phyloP scores from a whole-genome alignment of 1,140 invertebrate genomes.

The Drosophila sproati region DNA sequence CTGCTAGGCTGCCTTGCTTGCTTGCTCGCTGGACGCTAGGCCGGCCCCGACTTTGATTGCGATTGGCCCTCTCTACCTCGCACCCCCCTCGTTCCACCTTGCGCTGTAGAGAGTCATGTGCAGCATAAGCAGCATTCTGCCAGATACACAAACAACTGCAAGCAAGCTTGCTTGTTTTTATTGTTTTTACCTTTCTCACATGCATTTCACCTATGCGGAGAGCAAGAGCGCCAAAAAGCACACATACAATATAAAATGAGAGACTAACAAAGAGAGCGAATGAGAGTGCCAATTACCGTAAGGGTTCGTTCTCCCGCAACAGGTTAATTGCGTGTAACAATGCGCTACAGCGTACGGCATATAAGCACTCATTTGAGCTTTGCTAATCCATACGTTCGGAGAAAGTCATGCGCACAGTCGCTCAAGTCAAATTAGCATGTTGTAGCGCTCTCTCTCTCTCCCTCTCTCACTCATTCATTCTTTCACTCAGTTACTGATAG shows the following conservation, averaged over 20 bases:
- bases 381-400: constrained; percentile 16
- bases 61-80: constrained; percentile 7
- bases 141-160: constrained; percentile 46
- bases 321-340: constrained; percentile 62
- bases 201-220: constrained; percentile 41
- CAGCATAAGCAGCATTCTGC: constrained; percentile 73
- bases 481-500: constrained; percentile 16
- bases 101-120: constrained; percentile 42
- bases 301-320: constrained; percentile 57
- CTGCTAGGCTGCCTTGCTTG: constrained; percentile 22
- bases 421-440: constrained; percentile 3
- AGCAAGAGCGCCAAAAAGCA: constrained; percentile 27
- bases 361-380: constrained; percentile 18
- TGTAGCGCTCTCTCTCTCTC: constrained; percentile 4
- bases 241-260: neutral
- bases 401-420: constrained; percentile 58
- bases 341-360: constrained; percentile 39
- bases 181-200: constrained; percentile 42
- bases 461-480: constrained; percentile 2
- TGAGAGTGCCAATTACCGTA: constrained; percentile 8
- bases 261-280: constrained; percentile 7
- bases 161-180: constrained; percentile 16
- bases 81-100: neutral
- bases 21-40: constrained; percentile 54
- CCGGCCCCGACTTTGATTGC: constrained; percentile 45